Evolutionary conservation across 2,113 vertebrate species (phyloP).

Genomic region (Potamarius usumacintae): DNA sequence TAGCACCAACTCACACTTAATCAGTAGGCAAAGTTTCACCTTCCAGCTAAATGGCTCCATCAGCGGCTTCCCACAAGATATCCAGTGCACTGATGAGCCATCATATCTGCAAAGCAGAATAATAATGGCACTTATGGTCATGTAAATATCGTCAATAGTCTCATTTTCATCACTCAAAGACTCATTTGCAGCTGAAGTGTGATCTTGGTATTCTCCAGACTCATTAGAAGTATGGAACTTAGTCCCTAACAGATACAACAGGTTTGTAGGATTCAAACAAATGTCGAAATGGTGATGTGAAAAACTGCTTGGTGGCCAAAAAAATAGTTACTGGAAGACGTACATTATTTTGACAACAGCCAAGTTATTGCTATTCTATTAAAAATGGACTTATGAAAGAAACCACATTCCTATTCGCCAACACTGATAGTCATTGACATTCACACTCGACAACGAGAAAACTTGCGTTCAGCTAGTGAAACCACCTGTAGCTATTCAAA

Average conservation of each 20-base stretch:
- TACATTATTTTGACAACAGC: too few species aligned
- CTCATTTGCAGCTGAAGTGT: not conserved
- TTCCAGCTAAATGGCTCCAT: constrained; percentile 63
- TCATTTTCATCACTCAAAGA: not conserved
- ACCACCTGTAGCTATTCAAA: not conserved
- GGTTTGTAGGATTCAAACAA: too few species aligned
- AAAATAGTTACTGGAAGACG: too few species aligned
- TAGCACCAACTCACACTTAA: constrained; percentile 62
- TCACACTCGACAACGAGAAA: not conserved
- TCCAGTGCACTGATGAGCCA: constrained; percentile 64
- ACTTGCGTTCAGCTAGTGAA: not conserved
- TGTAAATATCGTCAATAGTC: not conserved
- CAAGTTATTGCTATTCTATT: too few species aligned
- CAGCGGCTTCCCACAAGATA: constrained; percentile 65
- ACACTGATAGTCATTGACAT: not conserved
- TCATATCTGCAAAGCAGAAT: constrained; percentile 60
- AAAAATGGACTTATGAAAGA: not conserved
- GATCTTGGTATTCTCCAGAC: not conserved
- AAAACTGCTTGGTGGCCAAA: not conserved
- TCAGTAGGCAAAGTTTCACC: constrained; percentile 68
- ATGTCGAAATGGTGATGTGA: not conserved
- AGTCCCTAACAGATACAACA: not conserved
- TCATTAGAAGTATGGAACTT: not conserved
- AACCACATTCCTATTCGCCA: not conserved
- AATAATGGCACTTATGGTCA: not conserved